Evolutionary conservation across 2,797 vertebrate species (phyloP), one percentile per base, ranked within the genome.

Genomic region (Emydoidea blandingii): DNA sequence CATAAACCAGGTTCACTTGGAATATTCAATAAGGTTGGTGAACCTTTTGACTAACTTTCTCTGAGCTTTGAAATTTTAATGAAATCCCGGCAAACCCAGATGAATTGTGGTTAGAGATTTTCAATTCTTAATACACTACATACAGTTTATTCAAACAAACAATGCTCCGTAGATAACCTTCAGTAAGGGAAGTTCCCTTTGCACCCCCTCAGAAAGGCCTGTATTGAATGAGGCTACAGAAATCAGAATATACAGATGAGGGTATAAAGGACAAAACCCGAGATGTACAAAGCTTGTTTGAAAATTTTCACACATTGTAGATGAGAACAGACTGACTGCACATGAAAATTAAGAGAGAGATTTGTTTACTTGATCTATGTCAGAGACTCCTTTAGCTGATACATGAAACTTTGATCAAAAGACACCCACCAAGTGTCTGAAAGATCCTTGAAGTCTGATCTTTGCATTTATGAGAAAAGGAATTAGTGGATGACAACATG

Each of bases 1-100:
- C 10, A 47, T 41, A 47, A 81, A 72, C 12, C 82, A 92, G 74
- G 47, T 54, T 68, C 34, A 68, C n/a, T 18, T 68, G 18, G 18
- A 85, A 96, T 62, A 86, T 87, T 95, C 88, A 95, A 62, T 86
- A 91, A 3, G 80, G 88, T 92, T 95, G 93, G 86, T 47, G 92
- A 90, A 96, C 92, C 44, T 91, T 93, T 94, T 9, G 68, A 92
- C 94, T 96, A 92, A 95, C 93, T 96, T 97, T 95, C 87, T 96
- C 59, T 79, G 88, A 37, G 83, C 90, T 97, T 93, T 97, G 89
- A 85, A 96, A 95, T 54, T 74, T 85, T 96, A 97, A 97, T 92
- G 92, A 89, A 97, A 97, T 88, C 89, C 94, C n/a, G n/a, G n/a
- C n/a, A 95, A 97, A 94, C 37, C 52, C 56, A 31, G 57, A 79